A percentile compares a stretch with the other conserved stretches of the same genome.
These are phyloP conservation scores for Adineta ricciae DNA, from an alignment of 2,888 invertebrate genomes.

Conservation along the genomic window DNA sequence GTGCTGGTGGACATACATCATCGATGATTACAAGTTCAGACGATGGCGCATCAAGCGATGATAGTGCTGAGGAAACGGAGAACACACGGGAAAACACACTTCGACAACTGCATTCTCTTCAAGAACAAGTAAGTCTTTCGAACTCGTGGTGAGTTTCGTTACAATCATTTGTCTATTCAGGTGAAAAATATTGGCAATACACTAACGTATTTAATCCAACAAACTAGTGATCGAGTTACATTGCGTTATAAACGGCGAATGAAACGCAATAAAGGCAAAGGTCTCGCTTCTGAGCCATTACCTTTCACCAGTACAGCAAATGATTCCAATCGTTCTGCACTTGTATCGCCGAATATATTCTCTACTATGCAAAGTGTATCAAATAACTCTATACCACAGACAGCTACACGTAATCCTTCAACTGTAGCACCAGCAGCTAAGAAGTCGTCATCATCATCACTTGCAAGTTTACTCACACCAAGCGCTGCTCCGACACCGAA, in stretches of 20 bases:
- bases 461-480: slow-evolving; percentile 1
- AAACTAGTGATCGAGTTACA: background rate
- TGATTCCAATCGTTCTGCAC: background rate
- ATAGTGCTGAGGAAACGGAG: background rate
- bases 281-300: no score
- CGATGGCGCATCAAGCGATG: background rate
- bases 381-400: background rate
- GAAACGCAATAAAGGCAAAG: background rate
- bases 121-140: background rate
- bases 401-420: slow-evolving; percentile 16
- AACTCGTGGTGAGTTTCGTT: no score
- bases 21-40: slow-evolving; percentile 6
- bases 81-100: background rate
- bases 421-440: background rate
- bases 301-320: background rate
- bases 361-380: background rate
- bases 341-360: background rate
- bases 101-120: background rate
- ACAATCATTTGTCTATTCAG: background rate
- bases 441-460: background rate
- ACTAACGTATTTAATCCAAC: background rate
- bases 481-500: background rate
- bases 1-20: background rate
- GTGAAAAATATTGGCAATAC: slow-evolving; percentile 8
- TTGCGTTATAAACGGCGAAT: background rate